Base-by-base conservation (phyloP, 2,888 invertebrate species). In the Parasteatoda lunata region DNA sequence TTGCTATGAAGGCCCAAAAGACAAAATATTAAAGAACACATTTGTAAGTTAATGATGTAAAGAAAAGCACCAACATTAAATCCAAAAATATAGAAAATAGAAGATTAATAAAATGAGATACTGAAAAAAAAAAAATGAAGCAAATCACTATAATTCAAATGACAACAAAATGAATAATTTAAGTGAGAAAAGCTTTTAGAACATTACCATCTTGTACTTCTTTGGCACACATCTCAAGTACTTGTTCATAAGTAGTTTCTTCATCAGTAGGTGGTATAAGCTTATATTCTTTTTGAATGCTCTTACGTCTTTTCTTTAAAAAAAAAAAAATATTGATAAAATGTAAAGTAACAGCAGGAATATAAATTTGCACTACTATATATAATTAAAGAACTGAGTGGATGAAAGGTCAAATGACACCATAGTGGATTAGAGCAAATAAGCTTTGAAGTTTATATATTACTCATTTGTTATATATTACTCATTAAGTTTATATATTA, bases 241-340 rank as follows among this genome's bases (percentile, higher is more conserved):
- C 68, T 65, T 77, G 76, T 30, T 86, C 85, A 66, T 81, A 86
- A 68, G 85, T 86, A 48, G 85, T 80, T 77, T 86, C 85, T 80
- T 86, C 85, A 77, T 86, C 85, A 52, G 71, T 76, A 54, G 85
- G 85, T 7, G 85, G 85, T 11, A 80, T 66, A 13, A 80, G 65
- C 49, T 77, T 80, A 59, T 86, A 86, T 5, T 15, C 76, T 64
- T 81, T 71, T 45, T 48, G 49, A 13, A 70, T 65, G 48, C 65
- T 81, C 49, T 76, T 66, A 9, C 79, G 54, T 52, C 69, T 80
- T 76, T 77, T 86, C 75, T 80, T 73, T 52, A 72, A 30, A 13
- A 47, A 51, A 70, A 49, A 66, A 65, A 66, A 51, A 72, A 52
- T 13, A 52, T 2, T 47, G 48, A 13, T 45, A 13, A 68, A 68